A percentile compares a stretch with the other conserved stretches of the same genome.
phyloP scores from a whole-genome alignment of 2,797 vertebrate species.

The Triplophysa yarkandensis region DNA sequence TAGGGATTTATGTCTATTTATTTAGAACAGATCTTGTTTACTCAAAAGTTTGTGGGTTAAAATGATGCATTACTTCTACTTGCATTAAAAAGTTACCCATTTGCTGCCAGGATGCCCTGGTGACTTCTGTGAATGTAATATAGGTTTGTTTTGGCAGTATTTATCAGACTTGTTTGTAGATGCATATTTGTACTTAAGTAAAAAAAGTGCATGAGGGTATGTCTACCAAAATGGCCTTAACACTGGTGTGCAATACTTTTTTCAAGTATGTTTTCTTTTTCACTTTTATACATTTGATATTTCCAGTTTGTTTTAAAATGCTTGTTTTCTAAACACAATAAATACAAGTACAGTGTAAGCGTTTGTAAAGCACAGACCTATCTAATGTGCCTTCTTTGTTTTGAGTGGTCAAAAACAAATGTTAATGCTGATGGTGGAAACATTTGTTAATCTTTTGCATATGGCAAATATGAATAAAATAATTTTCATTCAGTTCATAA shows the following conservation, averaged over 20 bases:
- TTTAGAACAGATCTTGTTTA: conserved; percentile 38
- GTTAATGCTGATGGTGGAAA: background rate
- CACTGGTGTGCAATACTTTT: conserved; percentile 64
- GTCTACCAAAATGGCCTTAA: conserved; percentile 49
- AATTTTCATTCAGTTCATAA: background rate
- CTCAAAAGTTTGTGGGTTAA: conserved; percentile 6
- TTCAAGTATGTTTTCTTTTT: conserved; percentile 66
- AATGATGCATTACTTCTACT: background rate
- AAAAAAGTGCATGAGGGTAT: conserved; percentile 40
- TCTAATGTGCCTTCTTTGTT: conserved; percentile 59
- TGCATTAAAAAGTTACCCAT: conserved; percentile 34
- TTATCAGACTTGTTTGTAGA: conserved; percentile 41
- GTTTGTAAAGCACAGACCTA: conserved; percentile 45
- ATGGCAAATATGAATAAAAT: background rate
- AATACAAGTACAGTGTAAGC: conserved; percentile 64
- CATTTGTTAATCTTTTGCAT: conserved; percentile 35
- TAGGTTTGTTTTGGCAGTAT: conserved; percentile 13
- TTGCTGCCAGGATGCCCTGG: conserved; percentile 36
- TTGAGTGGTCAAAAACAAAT: conserved; percentile 17
- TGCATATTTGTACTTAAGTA: conserved; percentile 44
- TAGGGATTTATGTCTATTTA: conserved; percentile 23
- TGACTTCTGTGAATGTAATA: conserved; percentile 35
- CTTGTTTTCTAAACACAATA: conserved; percentile 55
- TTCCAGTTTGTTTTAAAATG: conserved; percentile 53
- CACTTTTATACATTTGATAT: conserved; percentile 78